A percentile compares a stretch with the other conserved stretches of the same genome.
Evolutionary conservation across 2,888 invertebrate genomes (phyloP).

Genomic region (Sinodicranocentrus sp.): DNA sequence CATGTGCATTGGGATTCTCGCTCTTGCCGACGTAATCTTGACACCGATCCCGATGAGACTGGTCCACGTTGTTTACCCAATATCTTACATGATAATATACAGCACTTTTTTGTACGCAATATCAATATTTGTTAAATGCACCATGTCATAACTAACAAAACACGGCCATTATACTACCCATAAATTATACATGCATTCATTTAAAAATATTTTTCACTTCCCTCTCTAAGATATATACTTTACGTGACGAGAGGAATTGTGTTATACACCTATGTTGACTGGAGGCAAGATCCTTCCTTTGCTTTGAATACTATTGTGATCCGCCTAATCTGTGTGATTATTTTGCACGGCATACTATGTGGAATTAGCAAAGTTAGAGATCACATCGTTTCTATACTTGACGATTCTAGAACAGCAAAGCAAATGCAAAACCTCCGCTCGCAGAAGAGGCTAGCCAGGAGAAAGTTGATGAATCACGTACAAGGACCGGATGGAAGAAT

Average conservation of each 20-base stretch:
- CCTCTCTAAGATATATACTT: too few relatives aligned
- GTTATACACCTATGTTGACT: too few relatives aligned
- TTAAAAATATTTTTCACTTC: too few relatives aligned
- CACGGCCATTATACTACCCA: too few relatives aligned
- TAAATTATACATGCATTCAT: too few relatives aligned
- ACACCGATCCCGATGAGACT: conserved; percentile 49
- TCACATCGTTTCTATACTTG: conserved; percentile 49
- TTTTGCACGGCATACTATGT: conserved; percentile 13
- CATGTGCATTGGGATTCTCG: not conserved
- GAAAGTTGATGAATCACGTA: conserved; percentile 55
- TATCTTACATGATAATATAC: conserved; percentile 6
- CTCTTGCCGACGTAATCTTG: conserved; percentile 39
- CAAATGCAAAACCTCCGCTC: conserved; percentile 45
- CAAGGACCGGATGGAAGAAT: conserved; percentile 52
- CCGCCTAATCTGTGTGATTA: too few relatives aligned
- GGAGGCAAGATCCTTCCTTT: too few relatives aligned
- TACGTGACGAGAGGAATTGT: too few relatives aligned
- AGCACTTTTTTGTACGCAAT: not conserved
- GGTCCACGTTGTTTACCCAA: conserved; percentile 47
- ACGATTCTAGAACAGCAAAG: conserved; percentile 37
- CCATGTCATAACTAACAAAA: too few relatives aligned
- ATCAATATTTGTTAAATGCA: too few relatives aligned
- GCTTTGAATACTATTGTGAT: too few relatives aligned
- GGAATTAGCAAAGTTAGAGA: conserved; percentile 28
- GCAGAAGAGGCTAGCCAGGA: conserved; percentile 58